Evolutionary conservation across 2,888 invertebrate genomes (phyloP).

Genomic region (Lepeophtheirus nordmannii): DNA sequence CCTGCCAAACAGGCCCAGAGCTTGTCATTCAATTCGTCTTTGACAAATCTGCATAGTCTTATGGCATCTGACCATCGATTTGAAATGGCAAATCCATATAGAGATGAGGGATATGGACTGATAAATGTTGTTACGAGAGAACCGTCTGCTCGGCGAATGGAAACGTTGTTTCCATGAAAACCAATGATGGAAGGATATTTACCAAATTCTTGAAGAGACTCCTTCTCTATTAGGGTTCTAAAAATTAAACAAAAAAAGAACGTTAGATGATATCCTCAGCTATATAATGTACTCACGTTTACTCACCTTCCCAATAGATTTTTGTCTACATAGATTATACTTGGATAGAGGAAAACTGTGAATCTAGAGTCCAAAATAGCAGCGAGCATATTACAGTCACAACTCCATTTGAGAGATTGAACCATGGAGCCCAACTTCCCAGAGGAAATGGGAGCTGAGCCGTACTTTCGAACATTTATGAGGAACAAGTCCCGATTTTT

Average conservation of each 20-base stretch:
- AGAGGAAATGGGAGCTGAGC: not conserved
- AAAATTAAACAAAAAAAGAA: not conserved
- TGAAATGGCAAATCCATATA: not conserved
- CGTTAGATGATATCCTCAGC: not conserved
- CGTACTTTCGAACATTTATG: constrained; percentile 44
- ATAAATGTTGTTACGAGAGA: constrained; percentile 58
- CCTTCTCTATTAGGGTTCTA: constrained; percentile 17
- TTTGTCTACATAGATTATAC: constrained; percentile 52
- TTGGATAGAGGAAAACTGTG: constrained; percentile 66
- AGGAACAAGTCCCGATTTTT: constrained; percentile 72
- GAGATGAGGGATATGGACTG: constrained; percentile 46
- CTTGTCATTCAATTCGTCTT: constrained; percentile 31
- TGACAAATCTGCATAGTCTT: constrained; percentile 54
- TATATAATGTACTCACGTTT: not conserved
- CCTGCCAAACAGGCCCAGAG: constrained; percentile 90
- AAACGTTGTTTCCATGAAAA: constrained; percentile 67
- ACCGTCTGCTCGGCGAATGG: constrained; percentile 73
- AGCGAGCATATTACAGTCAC: constrained; percentile 58
- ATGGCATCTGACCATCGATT: constrained; percentile 41
- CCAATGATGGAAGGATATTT: constrained; percentile 63
- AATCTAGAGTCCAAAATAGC: constrained; percentile 56
- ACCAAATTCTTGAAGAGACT: constrained; percentile 56
- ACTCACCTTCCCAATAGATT: constrained; percentile 42
- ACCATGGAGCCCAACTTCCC: constrained; percentile 45
- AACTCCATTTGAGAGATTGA: constrained; percentile 51